Evolutionary conservation across 35 echinoderm and acorn worm genomes (phyloP).

Genomic region (Holothuria glaberrima): DNA sequence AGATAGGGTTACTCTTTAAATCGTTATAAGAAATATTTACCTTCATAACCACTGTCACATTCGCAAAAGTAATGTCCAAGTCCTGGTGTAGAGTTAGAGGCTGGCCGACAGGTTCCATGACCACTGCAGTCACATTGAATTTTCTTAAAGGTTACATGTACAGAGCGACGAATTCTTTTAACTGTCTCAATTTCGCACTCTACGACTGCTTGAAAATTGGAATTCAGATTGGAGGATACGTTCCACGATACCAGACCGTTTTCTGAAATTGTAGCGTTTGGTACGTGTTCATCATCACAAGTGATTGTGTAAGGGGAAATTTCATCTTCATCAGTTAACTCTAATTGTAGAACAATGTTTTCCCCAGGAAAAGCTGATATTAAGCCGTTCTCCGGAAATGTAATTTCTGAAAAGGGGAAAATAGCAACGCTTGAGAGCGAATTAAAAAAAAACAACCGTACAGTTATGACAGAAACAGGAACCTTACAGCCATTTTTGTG

Average conservation of each 20-base stretch:
- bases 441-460: too few relatives aligned
- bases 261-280: slow-evolving; percentile 7
- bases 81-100: too few relatives aligned
- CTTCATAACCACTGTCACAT: slow-evolving; percentile 4
- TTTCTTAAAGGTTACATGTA: background rate
- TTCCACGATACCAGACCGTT: slow-evolving; percentile 3
- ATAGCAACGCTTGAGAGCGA: too few relatives aligned
- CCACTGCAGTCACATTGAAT: background rate
- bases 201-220: background rate
- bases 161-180: background rate
- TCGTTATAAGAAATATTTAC: too few relatives aligned
- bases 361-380: too few relatives aligned
- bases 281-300: background rate
- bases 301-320: slow-evolving; percentile 2
- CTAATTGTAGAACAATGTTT: too few relatives aligned
- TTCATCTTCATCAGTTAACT: too few relatives aligned
- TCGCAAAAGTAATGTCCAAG: slow-evolving; percentile 8
- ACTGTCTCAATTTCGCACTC: background rate
- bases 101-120: background rate
- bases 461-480: too few relatives aligned
- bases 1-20: too few relatives aligned
- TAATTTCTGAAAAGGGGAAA: too few relatives aligned
- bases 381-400: too few relatives aligned
- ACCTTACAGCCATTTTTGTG: too few relatives aligned
- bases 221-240: background rate